A percentile compares a stretch with the other conserved stretches of the same genome.
Evolutionary conservation across 1,140 invertebrate species (phyloP).

Genomic region (Conopomorpha cramerella): DNA sequence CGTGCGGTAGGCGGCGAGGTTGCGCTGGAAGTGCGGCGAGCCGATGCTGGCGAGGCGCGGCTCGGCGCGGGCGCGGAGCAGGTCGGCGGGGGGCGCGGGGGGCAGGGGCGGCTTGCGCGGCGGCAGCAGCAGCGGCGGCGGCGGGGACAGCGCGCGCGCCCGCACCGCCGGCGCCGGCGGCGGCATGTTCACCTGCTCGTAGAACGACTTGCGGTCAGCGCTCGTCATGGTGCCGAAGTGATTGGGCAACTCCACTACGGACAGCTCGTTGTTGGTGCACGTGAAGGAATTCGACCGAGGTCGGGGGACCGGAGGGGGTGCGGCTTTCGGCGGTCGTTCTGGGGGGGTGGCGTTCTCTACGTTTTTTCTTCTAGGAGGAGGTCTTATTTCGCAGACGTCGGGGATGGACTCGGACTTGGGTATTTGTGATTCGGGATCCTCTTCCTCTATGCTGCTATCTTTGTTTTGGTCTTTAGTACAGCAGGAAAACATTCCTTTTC

Average conservation of each 20-base stretch:
- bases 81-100: constrained; percentile 68
- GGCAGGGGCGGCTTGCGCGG: constrained; percentile 74
- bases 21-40: constrained; percentile 62
- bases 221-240: constrained; percentile 53
- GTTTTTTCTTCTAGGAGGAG: constrained; percentile 63
- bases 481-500: constrained; percentile 70
- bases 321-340: constrained; percentile 66
- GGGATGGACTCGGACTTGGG: constrained; percentile 44
- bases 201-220: constrained; percentile 48
- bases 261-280: constrained; percentile 42
- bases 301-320: constrained; percentile 54
- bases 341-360: constrained; percentile 52
- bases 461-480: constrained; percentile 65
- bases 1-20: constrained; percentile 56
- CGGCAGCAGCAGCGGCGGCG: constrained; percentile 63
- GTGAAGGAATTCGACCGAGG: constrained; percentile 62
- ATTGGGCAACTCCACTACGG: constrained; percentile 41
- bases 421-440: constrained; percentile 29
- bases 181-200: constrained; percentile 22
- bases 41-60: constrained; percentile 63
- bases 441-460: constrained; percentile 40
- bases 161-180: constrained; percentile 62
- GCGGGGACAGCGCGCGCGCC: constrained; percentile 53
- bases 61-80: constrained; percentile 44
- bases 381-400: constrained; percentile 53